These are phyloP conservation scores for Eupsittula cactorum DNA, from an alignment of 2,113 vertebrate genomes.

Conservation along the genomic window DNA sequence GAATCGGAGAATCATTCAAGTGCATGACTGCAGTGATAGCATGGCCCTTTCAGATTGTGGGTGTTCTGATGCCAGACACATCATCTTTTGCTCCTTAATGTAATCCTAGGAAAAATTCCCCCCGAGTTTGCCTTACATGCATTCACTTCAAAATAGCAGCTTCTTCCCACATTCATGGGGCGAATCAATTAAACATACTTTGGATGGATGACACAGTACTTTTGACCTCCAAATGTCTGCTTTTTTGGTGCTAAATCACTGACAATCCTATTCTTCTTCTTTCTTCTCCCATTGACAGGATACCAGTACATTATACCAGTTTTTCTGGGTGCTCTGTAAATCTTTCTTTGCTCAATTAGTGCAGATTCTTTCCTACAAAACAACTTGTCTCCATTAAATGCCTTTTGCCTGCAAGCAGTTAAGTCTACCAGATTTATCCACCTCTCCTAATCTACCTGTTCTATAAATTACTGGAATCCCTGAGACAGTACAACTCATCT, in stretches of 20 bases:
- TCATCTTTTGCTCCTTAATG: not conserved
- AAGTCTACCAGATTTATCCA: not conserved
- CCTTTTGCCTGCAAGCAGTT: not conserved
- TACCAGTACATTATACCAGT: not conserved
- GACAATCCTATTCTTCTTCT: not conserved
- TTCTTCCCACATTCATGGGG: not conserved
- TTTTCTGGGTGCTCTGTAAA: not conserved
- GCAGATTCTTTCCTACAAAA: not conserved
- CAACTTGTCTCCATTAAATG: not conserved
- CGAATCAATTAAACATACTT: not conserved
- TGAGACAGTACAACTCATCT: not conserved
- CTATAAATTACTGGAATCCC: not conserved
- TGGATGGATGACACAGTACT: not conserved
- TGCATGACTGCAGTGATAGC: no score
- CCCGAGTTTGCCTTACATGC: not conserved
- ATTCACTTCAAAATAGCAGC: not conserved
- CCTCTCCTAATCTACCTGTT: not conserved
- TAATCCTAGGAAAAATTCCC: not conserved
- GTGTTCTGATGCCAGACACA: not conserved
- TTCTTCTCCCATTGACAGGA: not conserved
- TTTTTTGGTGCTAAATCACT: not conserved
- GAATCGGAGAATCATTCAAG: not conserved
- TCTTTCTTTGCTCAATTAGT: not conserved
- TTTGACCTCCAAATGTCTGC: not conserved
- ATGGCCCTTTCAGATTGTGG: not conserved